Base-by-base conservation (phyloP, 2,888 invertebrate genomes). In the Carabus problematicus region DNA sequence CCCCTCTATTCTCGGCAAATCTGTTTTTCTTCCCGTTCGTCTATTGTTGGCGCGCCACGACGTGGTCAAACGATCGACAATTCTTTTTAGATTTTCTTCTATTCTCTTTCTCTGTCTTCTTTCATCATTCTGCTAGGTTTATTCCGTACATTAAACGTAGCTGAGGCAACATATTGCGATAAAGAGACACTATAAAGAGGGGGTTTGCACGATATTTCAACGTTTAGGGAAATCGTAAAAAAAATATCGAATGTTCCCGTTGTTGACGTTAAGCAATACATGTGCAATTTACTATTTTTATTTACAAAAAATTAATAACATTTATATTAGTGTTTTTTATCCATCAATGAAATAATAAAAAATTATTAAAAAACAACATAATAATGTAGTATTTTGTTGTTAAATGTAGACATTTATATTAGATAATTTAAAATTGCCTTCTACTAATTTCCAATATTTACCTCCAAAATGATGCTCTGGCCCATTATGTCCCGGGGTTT, bases 391-490 rank as follows among this genome's bases (percentile, higher is more conserved):
- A n/a, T n/a, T n/a, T n/a, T n/a, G n/a, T n/a, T n/a, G n/a, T n/a
- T n/a, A n/a, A n/a, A n/a, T n/a, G n/a, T n/a, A n/a, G n/a, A n/a
- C n/a, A n/a, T n/a, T 29, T 29, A 6, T 29, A 3, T 2, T 29
- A 29, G 29, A 29, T 29, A 29, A 29, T 29, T 29, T 29, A 3
- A 29, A 29, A 29, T 29, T 29, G 29, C 6, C 29, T 3, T 6
- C 6, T 3, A 29, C 2, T 29, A 29, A 6, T 29, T 29, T 29
- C 2, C 2, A 6, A 29, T 29, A 16, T 49, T 71, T 75, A 78
- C 79, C 77, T 73, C 77, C 71, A 64, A 77, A 78, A 12, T 79
- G 71, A 3, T 75, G 75, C 55, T 77, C 60, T 70, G 76, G 77
- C 6, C 56, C 41, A 55, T 66, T 67, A 29, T 56, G 42, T 8